Conservation (phyloP, 2,113 vertebrate genomes). For the Dendrocopos noguchii region DNA sequence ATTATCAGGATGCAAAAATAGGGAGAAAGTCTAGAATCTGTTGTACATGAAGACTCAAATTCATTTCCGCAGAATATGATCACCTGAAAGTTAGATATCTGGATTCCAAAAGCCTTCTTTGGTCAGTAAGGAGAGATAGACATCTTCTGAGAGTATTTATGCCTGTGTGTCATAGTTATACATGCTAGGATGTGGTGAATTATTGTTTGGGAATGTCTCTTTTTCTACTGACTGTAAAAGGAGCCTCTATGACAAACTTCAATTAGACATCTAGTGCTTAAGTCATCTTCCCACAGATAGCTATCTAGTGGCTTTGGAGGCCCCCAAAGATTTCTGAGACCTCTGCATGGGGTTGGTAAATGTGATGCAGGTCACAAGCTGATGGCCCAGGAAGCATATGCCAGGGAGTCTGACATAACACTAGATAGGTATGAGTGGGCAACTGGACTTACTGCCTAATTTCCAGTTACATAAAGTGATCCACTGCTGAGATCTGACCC, state of each 20-base stretch:
- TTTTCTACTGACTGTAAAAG: neutral
- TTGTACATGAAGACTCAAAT: neutral
- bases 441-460: neutral
- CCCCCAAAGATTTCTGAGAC: neutral
- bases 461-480: neutral
- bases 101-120: neutral
- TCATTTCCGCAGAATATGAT: neutral
- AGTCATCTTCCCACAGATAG: neutral
- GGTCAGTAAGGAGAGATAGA: neutral
- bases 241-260: neutral
- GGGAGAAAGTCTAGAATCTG: neutral
- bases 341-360: neutral
- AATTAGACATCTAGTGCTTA: neutral
- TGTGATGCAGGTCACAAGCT: neutral
- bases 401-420: neutral
- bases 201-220: neutral
- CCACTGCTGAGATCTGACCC: neutral
- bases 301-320: neutral
- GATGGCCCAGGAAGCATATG: neutral
- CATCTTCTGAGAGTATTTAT: neutral
- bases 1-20: neutral
- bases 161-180: neutral
- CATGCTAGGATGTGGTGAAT: neutral
- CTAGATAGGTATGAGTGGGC: neutral
- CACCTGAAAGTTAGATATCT: neutral